These are phyloP conservation scores for Crocallis elinguaria DNA, from an alignment of 2,888 invertebrate species.

Conservation along the genomic window DNA sequence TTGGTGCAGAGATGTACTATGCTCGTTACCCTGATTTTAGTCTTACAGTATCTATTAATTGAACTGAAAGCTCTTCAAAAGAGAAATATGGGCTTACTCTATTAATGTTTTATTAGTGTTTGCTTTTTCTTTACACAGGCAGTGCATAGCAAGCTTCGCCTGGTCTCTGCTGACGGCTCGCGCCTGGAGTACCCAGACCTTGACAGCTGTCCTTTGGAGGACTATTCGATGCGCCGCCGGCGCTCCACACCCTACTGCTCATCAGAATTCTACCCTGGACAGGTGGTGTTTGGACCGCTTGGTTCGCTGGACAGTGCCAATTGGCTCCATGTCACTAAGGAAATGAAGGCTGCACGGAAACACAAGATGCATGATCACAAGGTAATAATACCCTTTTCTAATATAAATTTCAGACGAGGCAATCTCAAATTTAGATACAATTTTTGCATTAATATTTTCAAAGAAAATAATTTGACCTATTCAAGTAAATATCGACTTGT, in stretches of 20 bases:
- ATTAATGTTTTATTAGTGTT: not conserved
- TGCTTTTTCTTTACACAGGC: slow-evolving; percentile 56
- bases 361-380: slow-evolving; percentile 85
- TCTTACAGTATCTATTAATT: no score
- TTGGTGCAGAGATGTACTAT: no score
- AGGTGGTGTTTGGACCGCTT: slow-evolving; percentile 89
- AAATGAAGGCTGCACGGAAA: slow-evolving; percentile 87
- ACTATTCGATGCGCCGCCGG: slow-evolving; percentile 88
- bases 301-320: slow-evolving; percentile 91
- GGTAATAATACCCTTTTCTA: no score
- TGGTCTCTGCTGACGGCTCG: slow-evolving; percentile 88
- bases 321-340: slow-evolving; percentile 91
- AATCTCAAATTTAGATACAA: no score
- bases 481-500: no score
- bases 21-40: no score
- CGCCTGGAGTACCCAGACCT: slow-evolving; percentile 87
- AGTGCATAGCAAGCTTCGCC: slow-evolving; percentile 87
- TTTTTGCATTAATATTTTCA: no score
- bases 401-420: no score
- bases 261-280: slow-evolving; percentile 78
- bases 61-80: not conserved
- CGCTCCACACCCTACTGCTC: slow-evolving; percentile 78
- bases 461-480: no score
- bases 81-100: not conserved
- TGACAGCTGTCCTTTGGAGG: slow-evolving; percentile 88